Evolutionary conservation across 2,888 invertebrate genomes (phyloP).

Genomic region (Apeira syringaria): DNA sequence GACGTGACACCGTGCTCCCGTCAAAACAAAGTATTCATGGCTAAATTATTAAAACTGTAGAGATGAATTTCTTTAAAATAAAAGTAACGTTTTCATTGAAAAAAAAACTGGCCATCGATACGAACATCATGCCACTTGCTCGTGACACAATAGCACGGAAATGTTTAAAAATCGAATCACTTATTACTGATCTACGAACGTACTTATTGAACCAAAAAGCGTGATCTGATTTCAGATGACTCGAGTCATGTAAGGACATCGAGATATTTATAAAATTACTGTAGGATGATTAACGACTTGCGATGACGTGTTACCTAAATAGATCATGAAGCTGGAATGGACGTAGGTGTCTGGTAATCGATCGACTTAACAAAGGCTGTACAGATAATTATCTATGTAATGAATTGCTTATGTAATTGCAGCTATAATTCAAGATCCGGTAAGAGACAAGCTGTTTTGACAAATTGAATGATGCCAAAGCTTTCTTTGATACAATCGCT

Average conservation of each 20-base stretch:
- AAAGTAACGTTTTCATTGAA: too few species aligned
- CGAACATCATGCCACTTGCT: background rate
- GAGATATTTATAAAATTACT: constrained; percentile 15
- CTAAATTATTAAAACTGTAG: too few species aligned
- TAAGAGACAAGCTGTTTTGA: constrained; percentile 25
- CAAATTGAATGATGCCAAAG: constrained; percentile 29
- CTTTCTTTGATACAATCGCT: constrained; percentile 31
- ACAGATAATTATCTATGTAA: constrained; percentile 14
- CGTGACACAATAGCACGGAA: constrained; percentile 7
- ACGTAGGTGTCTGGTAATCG: constrained; percentile 19
- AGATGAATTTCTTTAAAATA: too few species aligned
- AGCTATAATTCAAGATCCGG: constrained; percentile 20
- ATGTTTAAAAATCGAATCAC: constrained; percentile 14
- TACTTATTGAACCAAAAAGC: background rate
- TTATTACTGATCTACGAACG: constrained; percentile 1
- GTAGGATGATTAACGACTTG: constrained; percentile 16
- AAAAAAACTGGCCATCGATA: too few species aligned
- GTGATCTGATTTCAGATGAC: constrained; percentile 11
- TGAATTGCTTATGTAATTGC: constrained; percentile 20
- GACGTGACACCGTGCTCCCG: background rate
- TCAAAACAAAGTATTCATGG: constrained; percentile 2
- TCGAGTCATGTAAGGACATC: constrained; percentile 12
- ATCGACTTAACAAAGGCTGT: constrained; percentile 15
- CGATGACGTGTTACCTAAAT: constrained; percentile 18
- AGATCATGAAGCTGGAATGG: constrained; percentile 20